Percentiles rank a stretch among this genome's conserved stretches.
Evolutionary conservation across 2,888 invertebrate species (phyloP).

Genomic region (Thereva unica): DNA sequence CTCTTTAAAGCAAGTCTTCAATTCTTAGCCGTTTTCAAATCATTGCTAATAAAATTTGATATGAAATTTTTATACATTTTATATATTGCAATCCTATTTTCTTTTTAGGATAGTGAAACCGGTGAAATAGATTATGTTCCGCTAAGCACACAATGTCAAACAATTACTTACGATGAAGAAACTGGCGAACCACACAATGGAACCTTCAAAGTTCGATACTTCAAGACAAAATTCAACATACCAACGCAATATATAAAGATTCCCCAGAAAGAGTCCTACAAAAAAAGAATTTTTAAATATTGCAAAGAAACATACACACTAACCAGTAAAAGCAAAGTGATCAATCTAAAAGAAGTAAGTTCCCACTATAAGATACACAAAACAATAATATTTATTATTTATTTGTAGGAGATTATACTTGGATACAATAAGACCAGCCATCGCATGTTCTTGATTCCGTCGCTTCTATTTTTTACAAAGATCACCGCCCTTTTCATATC

Average conservation of each 20-base stretch:
- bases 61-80: no score
- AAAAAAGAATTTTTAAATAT: slow-evolving; percentile 15
- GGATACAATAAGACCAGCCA: slow-evolving; percentile 57
- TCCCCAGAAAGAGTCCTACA: neutral
- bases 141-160: slow-evolving; percentile 41
- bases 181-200: slow-evolving; percentile 55
- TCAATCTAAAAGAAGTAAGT: slow-evolving; percentile 43
- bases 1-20: no score
- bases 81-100: neutral
- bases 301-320: slow-evolving; percentile 39
- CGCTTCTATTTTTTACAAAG: slow-evolving; percentile 64
- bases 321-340: slow-evolving; percentile 40
- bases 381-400: slow-evolving; percentile 14
- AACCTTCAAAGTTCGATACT: slow-evolving; percentile 51
- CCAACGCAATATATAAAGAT: slow-evolving; percentile 51
- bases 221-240: slow-evolving; percentile 55
- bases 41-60: no score
- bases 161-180: slow-evolving; percentile 52
- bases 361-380: neutral
- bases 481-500: slow-evolving; percentile 61
- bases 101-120: slow-evolving; percentile 55
- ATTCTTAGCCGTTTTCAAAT: no score
- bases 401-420: slow-evolving; percentile 52
- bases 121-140: slow-evolving; percentile 52
- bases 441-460: slow-evolving; percentile 65